These are phyloP conservation scores for Melanotaenia parkinsoni DNA, from an alignment of 2,797 vertebrate species.

Conservation along the genomic window DNA sequence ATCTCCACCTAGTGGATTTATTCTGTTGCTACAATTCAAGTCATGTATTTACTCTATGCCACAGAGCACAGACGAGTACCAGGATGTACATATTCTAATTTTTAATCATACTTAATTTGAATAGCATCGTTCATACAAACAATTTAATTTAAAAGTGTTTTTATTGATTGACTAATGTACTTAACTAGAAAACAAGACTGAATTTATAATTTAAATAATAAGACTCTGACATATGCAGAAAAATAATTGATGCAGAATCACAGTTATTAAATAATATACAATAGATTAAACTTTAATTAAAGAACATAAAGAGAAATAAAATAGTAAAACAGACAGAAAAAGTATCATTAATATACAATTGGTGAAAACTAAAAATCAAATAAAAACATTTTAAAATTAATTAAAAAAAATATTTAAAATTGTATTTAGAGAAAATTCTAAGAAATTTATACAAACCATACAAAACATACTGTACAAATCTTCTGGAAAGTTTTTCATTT, in stretches of 20 bases:
- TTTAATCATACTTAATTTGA: neutral
- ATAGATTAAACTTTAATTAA: neutral
- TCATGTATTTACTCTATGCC: neutral
- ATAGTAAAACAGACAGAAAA: neutral
- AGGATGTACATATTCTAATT: neutral
- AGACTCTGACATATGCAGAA: no score
- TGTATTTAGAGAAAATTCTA: neutral
- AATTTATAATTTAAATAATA: no score
- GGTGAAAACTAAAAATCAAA: neutral
- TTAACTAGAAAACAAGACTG: no score
- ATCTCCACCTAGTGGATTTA: slow-evolving; percentile 56
- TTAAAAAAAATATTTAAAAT: neutral
- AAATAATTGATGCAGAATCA: neutral
- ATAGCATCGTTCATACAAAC: no score
- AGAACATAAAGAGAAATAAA: neutral
- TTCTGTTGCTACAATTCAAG: slow-evolving; percentile 39
- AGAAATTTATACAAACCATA: neutral
- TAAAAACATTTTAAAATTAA: neutral
- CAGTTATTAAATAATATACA: neutral
- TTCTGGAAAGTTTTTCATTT: neutral
- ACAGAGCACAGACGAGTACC: neutral
- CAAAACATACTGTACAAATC: neutral
- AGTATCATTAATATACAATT: neutral
- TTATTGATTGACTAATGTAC: neutral
- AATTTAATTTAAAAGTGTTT: no score